phyloP scores from a whole-genome alignment of 1,140 invertebrate genomes.

The Condylostylus longicornis region DNA sequence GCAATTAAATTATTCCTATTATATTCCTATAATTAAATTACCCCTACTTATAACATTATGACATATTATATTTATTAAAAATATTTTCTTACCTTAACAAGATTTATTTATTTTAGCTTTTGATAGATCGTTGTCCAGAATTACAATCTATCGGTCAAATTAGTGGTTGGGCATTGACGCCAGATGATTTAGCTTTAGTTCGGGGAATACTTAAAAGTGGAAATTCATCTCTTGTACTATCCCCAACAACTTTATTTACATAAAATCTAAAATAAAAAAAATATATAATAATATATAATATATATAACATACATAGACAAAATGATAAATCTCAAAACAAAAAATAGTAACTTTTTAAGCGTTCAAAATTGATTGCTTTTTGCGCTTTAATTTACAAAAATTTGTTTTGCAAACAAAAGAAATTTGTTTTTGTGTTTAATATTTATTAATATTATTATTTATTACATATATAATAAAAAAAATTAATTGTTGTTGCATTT shows the following conservation, averaged over 20 bases:
- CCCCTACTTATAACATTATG: background rate
- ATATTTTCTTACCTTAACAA: background rate
- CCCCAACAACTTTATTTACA: constrained; percentile 37
- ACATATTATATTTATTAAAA: background rate
- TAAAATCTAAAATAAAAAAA: too few relatives aligned
- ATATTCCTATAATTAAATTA: background rate
- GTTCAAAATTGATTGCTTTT: too few relatives aligned
- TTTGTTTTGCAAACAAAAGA: too few relatives aligned
- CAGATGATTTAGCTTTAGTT: constrained; percentile 45
- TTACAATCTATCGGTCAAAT: constrained; percentile 43
- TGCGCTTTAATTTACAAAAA: too few relatives aligned
- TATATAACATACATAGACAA: too few relatives aligned
- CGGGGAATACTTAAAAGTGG: constrained; percentile 43
- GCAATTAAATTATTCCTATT: background rate
- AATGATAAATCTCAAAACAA: too few relatives aligned
- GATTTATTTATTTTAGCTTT: constrained; percentile 10
- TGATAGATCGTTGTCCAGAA: constrained; percentile 45
- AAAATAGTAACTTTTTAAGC: too few relatives aligned
- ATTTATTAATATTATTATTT: too few relatives aligned
- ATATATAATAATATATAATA: too few relatives aligned
- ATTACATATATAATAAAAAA: too few relatives aligned
- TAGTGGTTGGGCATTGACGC: constrained; percentile 43
- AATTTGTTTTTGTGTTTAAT: too few relatives aligned
- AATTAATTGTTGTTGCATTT: too few relatives aligned
- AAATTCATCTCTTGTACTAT: constrained; percentile 40